Evolutionary conservation across 2,888 invertebrate species (phyloP).

Genomic region (Gandaritis pyraliata): DNA sequence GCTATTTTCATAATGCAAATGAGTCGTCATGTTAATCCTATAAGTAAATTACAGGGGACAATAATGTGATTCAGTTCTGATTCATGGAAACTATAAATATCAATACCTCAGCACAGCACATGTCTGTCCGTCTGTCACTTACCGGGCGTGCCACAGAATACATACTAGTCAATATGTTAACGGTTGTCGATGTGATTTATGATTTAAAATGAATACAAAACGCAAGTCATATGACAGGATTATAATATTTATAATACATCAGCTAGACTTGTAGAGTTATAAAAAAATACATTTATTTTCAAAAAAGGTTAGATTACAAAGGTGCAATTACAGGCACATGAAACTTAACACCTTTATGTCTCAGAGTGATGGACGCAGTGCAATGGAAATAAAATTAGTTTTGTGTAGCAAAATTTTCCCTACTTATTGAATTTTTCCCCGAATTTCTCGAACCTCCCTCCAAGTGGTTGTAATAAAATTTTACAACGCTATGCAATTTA

Average conservation of each 20-base stretch:
- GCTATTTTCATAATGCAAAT: constrained; percentile 21
- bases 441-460: not conserved
- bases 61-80: constrained; percentile 13
- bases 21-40: constrained; percentile 17
- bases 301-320: too few relatives aligned
- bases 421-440: constrained; percentile 6
- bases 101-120: constrained; percentile 35
- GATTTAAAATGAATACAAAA: constrained; percentile 15
- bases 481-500: constrained; percentile 24
- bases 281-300: too few relatives aligned
- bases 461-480: constrained; percentile 15
- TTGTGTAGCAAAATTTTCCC: too few relatives aligned
- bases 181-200: constrained; percentile 18
- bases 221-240: constrained; percentile 1
- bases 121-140: constrained; percentile 40
- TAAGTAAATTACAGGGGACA: constrained; percentile 9
- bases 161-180: constrained; percentile 6
- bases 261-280: not conserved
- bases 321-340: too few relatives aligned
- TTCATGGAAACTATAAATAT: constrained; percentile 37
- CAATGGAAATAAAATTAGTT: too few relatives aligned
- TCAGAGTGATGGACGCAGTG: too few relatives aligned
- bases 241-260: too few relatives aligned
- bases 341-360: too few relatives aligned
- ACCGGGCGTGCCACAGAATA: constrained; percentile 16